Evolutionary conservation across 1,140 invertebrate species (phyloP).

Genomic region (Vanessa atalanta): DNA sequence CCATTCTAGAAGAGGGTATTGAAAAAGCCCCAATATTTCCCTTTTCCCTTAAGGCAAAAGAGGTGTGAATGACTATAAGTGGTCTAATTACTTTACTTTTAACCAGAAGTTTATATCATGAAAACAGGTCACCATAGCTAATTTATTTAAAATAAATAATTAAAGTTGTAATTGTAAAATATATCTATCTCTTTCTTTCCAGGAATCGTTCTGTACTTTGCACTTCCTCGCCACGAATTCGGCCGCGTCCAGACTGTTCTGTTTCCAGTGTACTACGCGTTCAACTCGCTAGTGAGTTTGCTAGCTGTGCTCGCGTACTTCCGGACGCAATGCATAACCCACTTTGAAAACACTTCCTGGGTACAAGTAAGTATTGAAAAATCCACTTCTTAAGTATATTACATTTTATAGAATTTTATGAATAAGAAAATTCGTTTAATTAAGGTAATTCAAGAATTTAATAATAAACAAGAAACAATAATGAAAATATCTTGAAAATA

Average conservation of each 20-base stretch:
- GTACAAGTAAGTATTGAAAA: conserved; percentile 61
- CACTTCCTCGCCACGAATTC: conserved; percentile 90
- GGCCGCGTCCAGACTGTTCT: conserved; percentile 90
- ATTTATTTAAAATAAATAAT: not conserved
- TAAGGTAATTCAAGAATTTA: too few species aligned
- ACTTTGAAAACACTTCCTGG: conserved; percentile 66
- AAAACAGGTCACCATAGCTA: not conserved
- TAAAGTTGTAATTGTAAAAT: not conserved
- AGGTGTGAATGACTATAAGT: too few species aligned
- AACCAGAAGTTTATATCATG: not conserved
- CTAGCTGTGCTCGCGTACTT: conserved; percentile 85
- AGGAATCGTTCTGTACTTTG: conserved; percentile 92
- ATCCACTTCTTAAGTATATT: too few species aligned
- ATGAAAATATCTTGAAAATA: too few species aligned
- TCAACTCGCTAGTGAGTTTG: conserved; percentile 88
- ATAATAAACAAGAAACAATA: too few species aligned
- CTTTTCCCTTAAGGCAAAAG: too few species aligned
- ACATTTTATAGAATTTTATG: too few species aligned
- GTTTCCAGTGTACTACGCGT: conserved; percentile 92
- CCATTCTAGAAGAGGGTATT: too few species aligned
- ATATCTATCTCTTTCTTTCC: conserved; percentile 48
- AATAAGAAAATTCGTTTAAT: too few species aligned
- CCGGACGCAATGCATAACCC: conserved; percentile 66
- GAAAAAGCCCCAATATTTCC: too few species aligned
- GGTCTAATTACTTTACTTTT: too few species aligned